Evolutionary conservation across 2,797 vertebrate genomes (phyloP).

Genomic region (Sphenodon punctatus): DNA sequence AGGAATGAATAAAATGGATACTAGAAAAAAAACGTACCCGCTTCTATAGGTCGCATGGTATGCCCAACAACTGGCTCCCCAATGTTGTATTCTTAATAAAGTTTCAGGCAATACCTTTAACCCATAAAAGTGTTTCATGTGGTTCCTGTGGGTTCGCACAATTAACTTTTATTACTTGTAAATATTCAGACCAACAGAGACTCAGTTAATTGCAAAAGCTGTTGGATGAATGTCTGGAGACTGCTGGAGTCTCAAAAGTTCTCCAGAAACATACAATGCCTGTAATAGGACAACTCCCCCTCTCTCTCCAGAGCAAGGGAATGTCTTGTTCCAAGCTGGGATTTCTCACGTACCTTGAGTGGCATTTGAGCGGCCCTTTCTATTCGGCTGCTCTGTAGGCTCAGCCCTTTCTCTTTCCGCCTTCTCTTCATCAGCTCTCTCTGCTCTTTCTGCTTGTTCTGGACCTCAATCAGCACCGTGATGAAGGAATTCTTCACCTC

Average conservation of each 20-base stretch:
- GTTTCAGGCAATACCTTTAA: too few relatives aligned
- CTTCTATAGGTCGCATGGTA: too few relatives aligned
- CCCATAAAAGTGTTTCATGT: too few relatives aligned
- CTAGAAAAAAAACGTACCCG: too few relatives aligned
- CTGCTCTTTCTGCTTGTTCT: constrained; percentile 93
- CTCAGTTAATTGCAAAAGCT: too few relatives aligned
- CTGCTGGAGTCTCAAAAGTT: not conserved
- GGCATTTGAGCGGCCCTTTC: constrained; percentile 88
- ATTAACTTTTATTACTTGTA: not conserved
- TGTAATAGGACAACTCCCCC: not conserved
- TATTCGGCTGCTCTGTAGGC: constrained; percentile 80
- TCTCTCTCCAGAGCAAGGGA: not conserved
- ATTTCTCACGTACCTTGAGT: constrained; percentile 78
- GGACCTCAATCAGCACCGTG: constrained; percentile 90
- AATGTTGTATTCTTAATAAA: too few relatives aligned
- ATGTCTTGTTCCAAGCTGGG: too few relatives aligned
- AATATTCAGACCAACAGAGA: not conserved
- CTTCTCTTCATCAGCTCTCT: constrained; percentile 87
- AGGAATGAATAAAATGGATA: too few relatives aligned
- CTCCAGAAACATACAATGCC: too few relatives aligned
- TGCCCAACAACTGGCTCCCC: too few relatives aligned
- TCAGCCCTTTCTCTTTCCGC: constrained; percentile 88
- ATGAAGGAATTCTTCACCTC: constrained; percentile 97
- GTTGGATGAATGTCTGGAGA: too few relatives aligned
- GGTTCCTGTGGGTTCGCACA: too few relatives aligned